Evolutionary conservation across 2,797 vertebrate genomes (phyloP).

Genomic region (Bucorvus abyssinicus): DNA sequence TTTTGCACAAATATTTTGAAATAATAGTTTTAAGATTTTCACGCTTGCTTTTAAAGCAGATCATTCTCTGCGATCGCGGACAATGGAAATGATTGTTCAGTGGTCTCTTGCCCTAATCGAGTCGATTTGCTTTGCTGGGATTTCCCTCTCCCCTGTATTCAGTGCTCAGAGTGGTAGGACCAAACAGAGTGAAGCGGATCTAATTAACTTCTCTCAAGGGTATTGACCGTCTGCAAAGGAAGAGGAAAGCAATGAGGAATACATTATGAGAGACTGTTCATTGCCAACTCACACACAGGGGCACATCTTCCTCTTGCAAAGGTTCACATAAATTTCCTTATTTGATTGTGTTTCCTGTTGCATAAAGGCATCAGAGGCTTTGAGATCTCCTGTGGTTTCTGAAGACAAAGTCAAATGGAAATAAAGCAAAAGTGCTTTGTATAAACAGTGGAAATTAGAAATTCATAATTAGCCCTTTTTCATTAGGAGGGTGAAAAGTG

Average conservation of each 20-base stretch:
- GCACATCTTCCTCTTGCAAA: slow-evolving; percentile 37
- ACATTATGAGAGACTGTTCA: slow-evolving; percentile 27
- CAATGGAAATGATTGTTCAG: neutral
- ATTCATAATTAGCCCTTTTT: slow-evolving; percentile 16
- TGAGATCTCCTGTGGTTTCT: neutral
- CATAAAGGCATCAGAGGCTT: neutral
- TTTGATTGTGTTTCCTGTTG: slow-evolving; percentile 41
- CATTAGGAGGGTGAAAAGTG: neutral
- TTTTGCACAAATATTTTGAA: slow-evolving; percentile 19
- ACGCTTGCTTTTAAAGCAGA: slow-evolving; percentile 17
- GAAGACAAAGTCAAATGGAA: neutral
- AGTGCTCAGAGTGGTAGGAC: slow-evolving; percentile 23
- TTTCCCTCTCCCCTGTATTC: slow-evolving; percentile 50
- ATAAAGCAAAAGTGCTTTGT: neutral
- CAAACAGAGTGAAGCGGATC: slow-evolving; percentile 62
- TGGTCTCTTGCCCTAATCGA: slow-evolving; percentile 20
- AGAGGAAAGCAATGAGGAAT: slow-evolving; percentile 54
- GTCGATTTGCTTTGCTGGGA: slow-evolving; percentile 63
- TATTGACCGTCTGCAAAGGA: slow-evolving; percentile 61
- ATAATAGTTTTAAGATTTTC: slow-evolving; percentile 13
- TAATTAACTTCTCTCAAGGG: slow-evolving; percentile 69
- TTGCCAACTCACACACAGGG: neutral
- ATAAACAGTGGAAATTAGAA: slow-evolving; percentile 45
- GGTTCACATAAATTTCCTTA: slow-evolving; percentile 30
- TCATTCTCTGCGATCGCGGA: slow-evolving; percentile 39